These are phyloP conservation scores for Perca flavescens DNA, from an alignment of 2,113 vertebrate genomes.

Conservation along the genomic window DNA sequence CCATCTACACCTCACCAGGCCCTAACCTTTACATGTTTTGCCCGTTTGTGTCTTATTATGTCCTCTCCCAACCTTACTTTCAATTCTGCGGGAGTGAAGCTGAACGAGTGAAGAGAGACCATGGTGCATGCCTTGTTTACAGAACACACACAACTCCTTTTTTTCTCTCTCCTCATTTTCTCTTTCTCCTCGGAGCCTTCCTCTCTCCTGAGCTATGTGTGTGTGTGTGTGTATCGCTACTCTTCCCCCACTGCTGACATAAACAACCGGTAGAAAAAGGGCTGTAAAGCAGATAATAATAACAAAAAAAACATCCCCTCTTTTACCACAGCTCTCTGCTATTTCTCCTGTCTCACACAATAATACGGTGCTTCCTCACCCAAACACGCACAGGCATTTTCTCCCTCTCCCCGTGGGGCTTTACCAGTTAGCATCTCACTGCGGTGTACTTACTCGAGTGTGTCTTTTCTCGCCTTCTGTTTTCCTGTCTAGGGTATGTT, in stretches of 20 bases:
- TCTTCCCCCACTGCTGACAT: constrained; percentile 56
- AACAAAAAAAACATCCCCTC: constrained; percentile 14
- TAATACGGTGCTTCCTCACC: background rate
- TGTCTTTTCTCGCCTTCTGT: constrained; percentile 33
- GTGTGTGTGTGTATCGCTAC: too few relatives aligned
- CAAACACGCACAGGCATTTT: background rate
- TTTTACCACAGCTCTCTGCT: constrained; percentile 11
- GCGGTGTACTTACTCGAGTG: constrained; percentile 56
- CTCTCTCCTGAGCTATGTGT: constrained; percentile 46
- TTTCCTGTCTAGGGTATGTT: constrained; percentile 13
- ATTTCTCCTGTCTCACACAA: constrained; percentile 27
- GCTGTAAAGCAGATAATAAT: constrained; percentile 33
- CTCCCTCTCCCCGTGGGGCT: constrained; percentile 12
- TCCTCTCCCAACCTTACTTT: background rate
- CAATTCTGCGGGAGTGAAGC: constrained; percentile 30
- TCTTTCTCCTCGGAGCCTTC: constrained; percentile 38
- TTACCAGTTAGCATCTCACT: constrained; percentile 29
- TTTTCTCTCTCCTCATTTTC: too few relatives aligned
- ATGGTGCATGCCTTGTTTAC: background rate
- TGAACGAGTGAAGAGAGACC: background rate
- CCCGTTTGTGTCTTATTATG: constrained; percentile 28
- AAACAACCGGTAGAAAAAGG: constrained; percentile 52
- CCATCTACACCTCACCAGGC: constrained; percentile 24
- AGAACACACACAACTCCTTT: background rate
- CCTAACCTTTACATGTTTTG: constrained; percentile 58